These are phyloP conservation scores for Pomatostomus ruficeps DNA, from an alignment of 2,113 vertebrate genomes.

Conservation along the genomic window DNA sequence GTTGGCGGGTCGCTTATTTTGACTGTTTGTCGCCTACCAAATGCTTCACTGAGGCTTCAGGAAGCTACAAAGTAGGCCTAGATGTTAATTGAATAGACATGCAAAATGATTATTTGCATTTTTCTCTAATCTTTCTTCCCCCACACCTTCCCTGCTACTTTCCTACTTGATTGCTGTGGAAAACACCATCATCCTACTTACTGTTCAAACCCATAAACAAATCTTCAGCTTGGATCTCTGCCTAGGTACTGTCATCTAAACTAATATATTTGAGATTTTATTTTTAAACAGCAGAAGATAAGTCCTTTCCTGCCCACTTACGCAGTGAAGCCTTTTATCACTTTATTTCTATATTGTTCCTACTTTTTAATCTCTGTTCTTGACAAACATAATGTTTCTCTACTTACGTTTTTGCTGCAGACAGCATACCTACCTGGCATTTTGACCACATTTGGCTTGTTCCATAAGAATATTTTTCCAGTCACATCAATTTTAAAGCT, in stretches of 20 bases:
- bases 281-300: slow-evolving; percentile 32
- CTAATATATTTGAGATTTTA: slow-evolving; percentile 11
- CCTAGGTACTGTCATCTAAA: slow-evolving; percentile 26
- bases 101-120: slow-evolving; percentile 49
- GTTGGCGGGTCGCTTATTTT: neutral
- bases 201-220: slow-evolving; percentile 47
- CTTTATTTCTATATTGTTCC: neutral
- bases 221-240: slow-evolving; percentile 13
- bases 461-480: neutral
- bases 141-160: neutral
- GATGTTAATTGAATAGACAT: slow-evolving; percentile 54
- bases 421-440: neutral
- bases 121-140: slow-evolving; percentile 59
- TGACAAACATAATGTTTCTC: neutral
- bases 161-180: slow-evolving; percentile 29
- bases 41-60: slow-evolving; percentile 5
- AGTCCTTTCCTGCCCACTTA: neutral
- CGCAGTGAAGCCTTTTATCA: neutral
- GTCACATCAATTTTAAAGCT: neutral
- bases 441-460: neutral
- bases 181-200: slow-evolving; percentile 59
- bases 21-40: slow-evolving; percentile 33
- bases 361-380: neutral
- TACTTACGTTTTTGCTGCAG: neutral
- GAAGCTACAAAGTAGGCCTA: slow-evolving; percentile 43